Percentiles rank a stretch among this genome's conserved stretches.
Evolutionary conservation across 2,888 invertebrate species (phyloP).

Genomic region (Hemaris fuciformis): DNA sequence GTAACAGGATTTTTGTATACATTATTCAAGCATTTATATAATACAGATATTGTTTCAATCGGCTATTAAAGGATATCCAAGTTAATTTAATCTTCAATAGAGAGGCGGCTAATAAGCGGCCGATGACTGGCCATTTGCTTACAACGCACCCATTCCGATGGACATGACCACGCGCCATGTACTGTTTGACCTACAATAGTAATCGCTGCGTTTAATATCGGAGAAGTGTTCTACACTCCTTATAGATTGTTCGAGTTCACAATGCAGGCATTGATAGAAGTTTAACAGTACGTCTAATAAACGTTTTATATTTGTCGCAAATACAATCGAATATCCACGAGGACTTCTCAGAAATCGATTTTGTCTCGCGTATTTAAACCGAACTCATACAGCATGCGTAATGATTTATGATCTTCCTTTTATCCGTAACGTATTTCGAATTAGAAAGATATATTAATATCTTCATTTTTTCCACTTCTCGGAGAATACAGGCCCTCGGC

Average conservation of each 20-base stretch:
- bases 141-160: conserved; percentile 39
- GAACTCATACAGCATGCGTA: conserved; percentile 57
- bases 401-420: conserved; percentile 78
- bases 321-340: conserved; percentile 57
- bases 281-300: conserved; percentile 15
- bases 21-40: background rate
- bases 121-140: conserved; percentile 68
- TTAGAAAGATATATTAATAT: conserved; percentile 82
- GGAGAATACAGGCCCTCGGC: conserved; percentile 72
- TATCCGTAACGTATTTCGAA: conserved; percentile 80
- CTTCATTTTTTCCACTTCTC: conserved; percentile 81
- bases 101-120: conserved; percentile 68
- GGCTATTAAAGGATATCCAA: conserved; percentile 62
- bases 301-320: conserved; percentile 48
- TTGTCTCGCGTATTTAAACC: conserved; percentile 68
- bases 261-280: conserved; percentile 6
- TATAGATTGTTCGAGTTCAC: conserved; percentile 13
- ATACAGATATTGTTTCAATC: conserved; percentile 56
- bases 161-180: conserved; percentile 52
- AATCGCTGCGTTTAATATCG: conserved; percentile 43
- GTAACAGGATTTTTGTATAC: background rate
- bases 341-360: conserved; percentile 66
- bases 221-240: conserved; percentile 10
- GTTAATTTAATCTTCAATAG: conserved; percentile 73
- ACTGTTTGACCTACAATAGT: conserved; percentile 43